phyloP scores from a whole-genome alignment of 2,888 invertebrate genomes.

The Thecocarcelia acutangulata region DNA sequence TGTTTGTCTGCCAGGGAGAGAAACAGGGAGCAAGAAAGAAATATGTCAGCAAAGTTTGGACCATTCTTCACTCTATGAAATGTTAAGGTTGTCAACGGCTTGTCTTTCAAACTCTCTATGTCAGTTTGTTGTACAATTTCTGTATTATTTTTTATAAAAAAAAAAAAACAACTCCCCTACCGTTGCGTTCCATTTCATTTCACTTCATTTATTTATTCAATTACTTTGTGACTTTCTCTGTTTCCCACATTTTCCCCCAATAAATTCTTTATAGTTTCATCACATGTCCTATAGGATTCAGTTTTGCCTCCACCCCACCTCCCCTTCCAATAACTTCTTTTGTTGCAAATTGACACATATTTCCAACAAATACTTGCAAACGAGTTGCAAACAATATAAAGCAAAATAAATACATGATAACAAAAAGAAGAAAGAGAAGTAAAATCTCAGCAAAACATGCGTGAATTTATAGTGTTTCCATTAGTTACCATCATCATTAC shows the following conservation, averaged over 20 bases:
- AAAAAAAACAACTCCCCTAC: background rate
- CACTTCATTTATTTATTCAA: constrained; percentile 29
- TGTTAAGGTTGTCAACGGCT: constrained; percentile 54
- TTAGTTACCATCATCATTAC: constrained; percentile 41
- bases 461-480: constrained; percentile 41
- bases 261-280: constrained; percentile 59
- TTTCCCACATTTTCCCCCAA: constrained; percentile 8
- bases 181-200: background rate
- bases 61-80: constrained; percentile 3
- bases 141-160: background rate
- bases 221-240: constrained; percentile 13
- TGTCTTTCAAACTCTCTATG: constrained; percentile 26
- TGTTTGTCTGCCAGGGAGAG: background rate
- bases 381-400: constrained; percentile 38
- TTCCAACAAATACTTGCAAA: constrained; percentile 47
- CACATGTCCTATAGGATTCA: constrained; percentile 50
- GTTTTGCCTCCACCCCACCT: constrained; percentile 7
- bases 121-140: constrained; percentile 31
- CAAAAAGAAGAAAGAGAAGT: constrained; percentile 12
- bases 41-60: background rate
- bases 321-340: constrained; percentile 51
- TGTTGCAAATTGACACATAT: constrained; percentile 65
- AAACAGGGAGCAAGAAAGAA: background rate
- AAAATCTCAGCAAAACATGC: constrained; percentile 49
- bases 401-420: constrained; percentile 23